phyloP scores from a whole-genome alignment of 2,888 invertebrate species.

The Dendrolimus houi region DNA sequence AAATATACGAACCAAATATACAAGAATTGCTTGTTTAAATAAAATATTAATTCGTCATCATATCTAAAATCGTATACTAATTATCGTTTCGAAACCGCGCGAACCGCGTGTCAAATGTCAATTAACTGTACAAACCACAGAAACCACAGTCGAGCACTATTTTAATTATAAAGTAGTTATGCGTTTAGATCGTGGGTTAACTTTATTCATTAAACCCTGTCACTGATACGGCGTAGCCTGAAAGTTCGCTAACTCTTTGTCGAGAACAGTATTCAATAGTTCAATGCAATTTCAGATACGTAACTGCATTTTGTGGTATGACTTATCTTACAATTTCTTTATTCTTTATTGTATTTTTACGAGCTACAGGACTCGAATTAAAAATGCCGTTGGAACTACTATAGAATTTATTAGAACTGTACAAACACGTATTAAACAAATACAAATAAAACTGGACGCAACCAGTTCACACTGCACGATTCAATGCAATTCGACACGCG shows the following conservation, averaged over 20 bases:
- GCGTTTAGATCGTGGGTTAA: conserved; percentile 30
- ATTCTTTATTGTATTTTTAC: too few relatives aligned
- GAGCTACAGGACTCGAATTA: too few relatives aligned
- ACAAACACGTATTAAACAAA: too few relatives aligned
- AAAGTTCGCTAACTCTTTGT: neutral
- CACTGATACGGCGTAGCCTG: neutral
- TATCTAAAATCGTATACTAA: neutral
- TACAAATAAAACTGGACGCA: too few relatives aligned
- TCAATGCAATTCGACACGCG: too few relatives aligned
- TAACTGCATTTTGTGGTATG: neutral
- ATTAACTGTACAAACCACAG: neutral
- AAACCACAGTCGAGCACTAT: conserved; percentile 14
- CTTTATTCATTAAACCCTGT: conserved; percentile 43
- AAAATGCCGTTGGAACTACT: too few relatives aligned
- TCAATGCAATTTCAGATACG: neutral
- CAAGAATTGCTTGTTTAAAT: too few relatives aligned
- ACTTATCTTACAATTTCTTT: too few relatives aligned
- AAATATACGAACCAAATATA: too few relatives aligned
- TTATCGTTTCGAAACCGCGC: neutral
- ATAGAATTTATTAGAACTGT: too few relatives aligned
- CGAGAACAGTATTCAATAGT: neutral
- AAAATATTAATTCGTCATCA: neutral
- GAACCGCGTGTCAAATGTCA: neutral
- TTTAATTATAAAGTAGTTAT: conserved; percentile 37
- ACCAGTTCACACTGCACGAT: too few relatives aligned